A percentile compares a stretch with the other conserved stretches of the same genome.
phyloP scores from a whole-genome alignment of 2,797 vertebrate species.

The Thamnophis elegans region DNA sequence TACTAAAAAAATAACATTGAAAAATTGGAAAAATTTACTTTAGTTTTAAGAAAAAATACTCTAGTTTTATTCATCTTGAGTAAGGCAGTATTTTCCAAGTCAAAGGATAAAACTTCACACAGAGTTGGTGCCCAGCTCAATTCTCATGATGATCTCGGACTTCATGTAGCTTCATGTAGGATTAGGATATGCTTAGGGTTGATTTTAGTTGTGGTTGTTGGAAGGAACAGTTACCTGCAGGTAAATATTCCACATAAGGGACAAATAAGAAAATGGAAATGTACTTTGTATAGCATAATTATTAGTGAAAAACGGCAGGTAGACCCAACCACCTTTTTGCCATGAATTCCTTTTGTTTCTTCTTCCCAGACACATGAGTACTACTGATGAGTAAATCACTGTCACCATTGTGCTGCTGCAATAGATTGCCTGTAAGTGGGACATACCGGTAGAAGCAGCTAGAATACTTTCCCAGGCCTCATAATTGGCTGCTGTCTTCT shows the following conservation, averaged over 20 bases:
- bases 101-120: not conserved
- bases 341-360: not conserved
- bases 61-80: not conserved
- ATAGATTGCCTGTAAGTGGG: not conserved
- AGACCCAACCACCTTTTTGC: not conserved
- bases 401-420: not conserved
- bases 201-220: not conserved
- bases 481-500: not conserved
- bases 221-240: not conserved
- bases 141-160: not conserved
- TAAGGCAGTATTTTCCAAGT: not conserved
- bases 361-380: not conserved
- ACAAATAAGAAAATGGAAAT: not conserved
- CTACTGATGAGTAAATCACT: not conserved
- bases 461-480: not conserved
- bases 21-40: not conserved
- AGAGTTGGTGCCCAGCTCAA: not conserved
- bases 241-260: not conserved
- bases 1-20: not conserved
- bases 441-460: not conserved
- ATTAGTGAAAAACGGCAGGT: not conserved
- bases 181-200: not conserved
- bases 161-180: not conserved
- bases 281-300: not conserved
- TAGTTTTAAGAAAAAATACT: not conserved